Evolutionary conservation across 2,113 vertebrate genomes (phyloP).

Genomic region (Brachypodius melanocephalos): DNA sequence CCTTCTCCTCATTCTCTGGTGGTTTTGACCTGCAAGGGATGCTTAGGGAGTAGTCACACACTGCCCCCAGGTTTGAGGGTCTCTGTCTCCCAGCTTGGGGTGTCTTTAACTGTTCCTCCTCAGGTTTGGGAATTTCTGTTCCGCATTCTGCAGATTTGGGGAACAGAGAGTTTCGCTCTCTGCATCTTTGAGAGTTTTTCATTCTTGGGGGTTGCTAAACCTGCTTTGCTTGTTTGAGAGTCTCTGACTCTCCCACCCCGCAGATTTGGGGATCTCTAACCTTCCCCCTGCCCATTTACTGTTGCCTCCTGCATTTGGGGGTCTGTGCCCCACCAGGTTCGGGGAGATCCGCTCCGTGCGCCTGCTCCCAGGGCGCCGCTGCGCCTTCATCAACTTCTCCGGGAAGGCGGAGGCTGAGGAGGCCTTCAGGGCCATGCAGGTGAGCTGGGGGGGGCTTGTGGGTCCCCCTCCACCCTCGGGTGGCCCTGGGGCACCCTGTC

Average conservation of each 20-base stretch:
- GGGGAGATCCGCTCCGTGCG: neutral
- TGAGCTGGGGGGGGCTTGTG: neutral
- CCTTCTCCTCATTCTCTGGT: neutral
- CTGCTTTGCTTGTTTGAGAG: fast-evolving
- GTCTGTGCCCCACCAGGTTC: neutral
- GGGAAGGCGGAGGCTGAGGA: neutral
- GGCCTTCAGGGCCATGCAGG: neutral
- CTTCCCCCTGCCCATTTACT: neutral
- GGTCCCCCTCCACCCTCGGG: neutral
- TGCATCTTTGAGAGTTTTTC: neutral
- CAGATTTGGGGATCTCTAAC: neutral
- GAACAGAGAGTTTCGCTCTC: neutral
- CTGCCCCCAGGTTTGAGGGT: fast-evolving
- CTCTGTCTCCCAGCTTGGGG: neutral
- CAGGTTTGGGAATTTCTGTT: neutral
- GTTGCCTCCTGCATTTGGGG: neutral
- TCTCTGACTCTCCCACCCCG: neutral
- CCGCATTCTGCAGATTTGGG: neutral
- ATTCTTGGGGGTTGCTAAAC: neutral
- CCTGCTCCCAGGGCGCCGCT: neutral
- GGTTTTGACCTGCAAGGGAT: neutral
- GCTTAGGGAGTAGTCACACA: no score
- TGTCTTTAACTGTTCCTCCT: neutral
- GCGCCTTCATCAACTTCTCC: neutral
- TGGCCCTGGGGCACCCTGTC: fast-evolving